These are phyloP conservation scores for Rhingia rostrata DNA, from an alignment of 2,888 invertebrate genomes.

Conservation along the genomic window DNA sequence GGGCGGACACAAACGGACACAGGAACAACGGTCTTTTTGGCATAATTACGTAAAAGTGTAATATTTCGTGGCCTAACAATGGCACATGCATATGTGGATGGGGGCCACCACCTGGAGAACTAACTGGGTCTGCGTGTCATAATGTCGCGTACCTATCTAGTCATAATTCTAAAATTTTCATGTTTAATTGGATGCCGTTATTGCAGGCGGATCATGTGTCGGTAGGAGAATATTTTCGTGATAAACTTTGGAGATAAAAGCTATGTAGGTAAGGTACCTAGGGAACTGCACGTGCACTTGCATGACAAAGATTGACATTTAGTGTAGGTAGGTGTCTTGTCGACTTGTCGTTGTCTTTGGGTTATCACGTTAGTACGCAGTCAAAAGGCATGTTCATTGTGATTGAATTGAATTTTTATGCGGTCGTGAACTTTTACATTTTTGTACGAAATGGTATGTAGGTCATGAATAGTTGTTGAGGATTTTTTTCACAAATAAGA, in stretches of 20 bases:
- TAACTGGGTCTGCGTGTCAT: slow-evolving; percentile 39
- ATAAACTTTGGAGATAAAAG: slow-evolving; percentile 37
- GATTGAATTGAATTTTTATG: not conserved
- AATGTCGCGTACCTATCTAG: slow-evolving; percentile 39
- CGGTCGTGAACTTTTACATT: too few relatives aligned
- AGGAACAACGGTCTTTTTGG: slow-evolving; percentile 62
- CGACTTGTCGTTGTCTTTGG: not conserved
- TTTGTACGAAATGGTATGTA: too few relatives aligned
- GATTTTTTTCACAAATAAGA: too few relatives aligned
- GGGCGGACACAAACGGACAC: slow-evolving; percentile 61
- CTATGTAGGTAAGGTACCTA: not conserved
- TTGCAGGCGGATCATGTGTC: slow-evolving; percentile 47
- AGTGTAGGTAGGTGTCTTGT: slow-evolving; percentile 29
- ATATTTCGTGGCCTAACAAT: slow-evolving; percentile 70
- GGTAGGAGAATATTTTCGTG: slow-evolving; percentile 29
- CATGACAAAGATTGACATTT: slow-evolving; percentile 28
- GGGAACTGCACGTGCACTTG: slow-evolving; percentile 32
- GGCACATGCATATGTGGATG: slow-evolving; percentile 46
- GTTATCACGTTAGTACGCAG: not conserved
- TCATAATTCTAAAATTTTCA: slow-evolving; percentile 70
- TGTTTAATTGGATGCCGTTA: slow-evolving; percentile 69
- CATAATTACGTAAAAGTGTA: slow-evolving; percentile 66
- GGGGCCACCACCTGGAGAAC: slow-evolving; percentile 58
- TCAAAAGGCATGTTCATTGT: not conserved
- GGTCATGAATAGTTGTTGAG: too few relatives aligned